phyloP scores from a whole-genome alignment of 2,797 vertebrate species.

The Cirrhinus mrigala region DNA sequence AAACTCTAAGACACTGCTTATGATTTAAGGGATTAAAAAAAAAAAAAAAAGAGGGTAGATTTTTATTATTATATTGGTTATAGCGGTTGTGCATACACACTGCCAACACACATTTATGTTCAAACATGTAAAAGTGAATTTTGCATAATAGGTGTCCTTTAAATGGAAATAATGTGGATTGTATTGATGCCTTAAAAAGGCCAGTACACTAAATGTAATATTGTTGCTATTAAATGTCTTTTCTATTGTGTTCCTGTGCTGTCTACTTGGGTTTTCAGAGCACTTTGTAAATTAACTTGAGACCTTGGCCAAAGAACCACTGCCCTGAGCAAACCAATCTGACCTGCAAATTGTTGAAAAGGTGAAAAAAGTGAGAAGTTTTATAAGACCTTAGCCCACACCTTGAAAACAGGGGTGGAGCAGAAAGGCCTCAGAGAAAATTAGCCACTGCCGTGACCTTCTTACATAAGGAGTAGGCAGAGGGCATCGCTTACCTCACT shows the following conservation, averaged over 20 bases:
- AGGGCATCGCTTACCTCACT: neutral
- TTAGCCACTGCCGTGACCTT: conserved; percentile 28
- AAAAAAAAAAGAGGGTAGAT: too few relatives aligned
- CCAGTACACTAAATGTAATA: neutral
- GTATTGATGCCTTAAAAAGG: neutral
- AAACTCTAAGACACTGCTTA: too few relatives aligned
- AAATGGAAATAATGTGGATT: neutral
- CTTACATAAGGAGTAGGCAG: conserved; percentile 38
- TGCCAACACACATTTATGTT: too few relatives aligned
- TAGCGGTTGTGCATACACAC: too few relatives aligned
- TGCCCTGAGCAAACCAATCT: conserved; percentile 15
- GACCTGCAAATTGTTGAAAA: conserved; percentile 36
- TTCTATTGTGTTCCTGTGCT: neutral
- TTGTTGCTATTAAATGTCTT: neutral
- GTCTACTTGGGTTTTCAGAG: neutral
- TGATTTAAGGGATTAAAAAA: too few relatives aligned
- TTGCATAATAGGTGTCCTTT: neutral
- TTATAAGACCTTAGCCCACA: neutral
- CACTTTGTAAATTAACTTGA: conserved; percentile 13
- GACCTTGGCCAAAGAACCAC: conserved; percentile 10
- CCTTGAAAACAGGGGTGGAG: conserved; percentile 20
- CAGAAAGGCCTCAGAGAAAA: conserved; percentile 17
- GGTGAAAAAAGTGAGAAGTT: conserved; percentile 22
- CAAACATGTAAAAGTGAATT: too few relatives aligned
- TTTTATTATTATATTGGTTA: too few relatives aligned